These are phyloP conservation scores for Dicycla oo DNA, from an alignment of 2,888 invertebrate species.

Conservation along the genomic window DNA sequence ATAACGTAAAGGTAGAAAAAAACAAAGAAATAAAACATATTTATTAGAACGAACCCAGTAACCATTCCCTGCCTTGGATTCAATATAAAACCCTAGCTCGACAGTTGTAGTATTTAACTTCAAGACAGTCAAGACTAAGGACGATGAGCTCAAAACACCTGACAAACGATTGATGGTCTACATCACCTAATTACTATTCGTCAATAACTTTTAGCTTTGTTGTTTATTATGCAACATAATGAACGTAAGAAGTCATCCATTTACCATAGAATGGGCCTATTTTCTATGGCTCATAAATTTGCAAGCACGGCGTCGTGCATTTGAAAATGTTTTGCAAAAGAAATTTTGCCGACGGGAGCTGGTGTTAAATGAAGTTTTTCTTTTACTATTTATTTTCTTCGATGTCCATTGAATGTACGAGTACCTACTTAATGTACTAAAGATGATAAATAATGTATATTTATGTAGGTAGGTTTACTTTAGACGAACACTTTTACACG, in stretches of 20 bases:
- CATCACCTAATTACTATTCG: constrained; percentile 33
- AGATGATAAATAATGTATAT: neutral
- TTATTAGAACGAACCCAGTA: no score
- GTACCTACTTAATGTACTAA: neutral
- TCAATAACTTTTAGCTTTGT: constrained; percentile 33
- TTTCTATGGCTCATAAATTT: constrained; percentile 52
- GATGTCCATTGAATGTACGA: neutral
- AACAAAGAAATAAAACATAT: no score
- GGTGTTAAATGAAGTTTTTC: constrained; percentile 13
- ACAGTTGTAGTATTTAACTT: neutral
- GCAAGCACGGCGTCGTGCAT: constrained; percentile 9
- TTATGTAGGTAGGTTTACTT: neutral
- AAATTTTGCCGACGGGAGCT: constrained; percentile 43
- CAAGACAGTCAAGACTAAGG: constrained; percentile 5
- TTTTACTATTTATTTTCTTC: constrained; percentile 29
- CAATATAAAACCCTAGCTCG: no score
- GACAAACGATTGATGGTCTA: constrained; percentile 26
- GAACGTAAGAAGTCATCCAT: constrained; percentile 32
- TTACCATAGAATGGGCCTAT: constrained; percentile 54
- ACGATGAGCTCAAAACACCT: constrained; percentile 32
- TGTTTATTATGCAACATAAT: constrained; percentile 24
- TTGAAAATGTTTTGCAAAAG: constrained; percentile 38
- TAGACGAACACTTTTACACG: neutral
- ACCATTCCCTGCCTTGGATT: no score
- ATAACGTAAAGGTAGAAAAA: no score